phyloP scores from a whole-genome alignment of 2,797 vertebrate genomes.

The Liasis olivaceus region DNA sequence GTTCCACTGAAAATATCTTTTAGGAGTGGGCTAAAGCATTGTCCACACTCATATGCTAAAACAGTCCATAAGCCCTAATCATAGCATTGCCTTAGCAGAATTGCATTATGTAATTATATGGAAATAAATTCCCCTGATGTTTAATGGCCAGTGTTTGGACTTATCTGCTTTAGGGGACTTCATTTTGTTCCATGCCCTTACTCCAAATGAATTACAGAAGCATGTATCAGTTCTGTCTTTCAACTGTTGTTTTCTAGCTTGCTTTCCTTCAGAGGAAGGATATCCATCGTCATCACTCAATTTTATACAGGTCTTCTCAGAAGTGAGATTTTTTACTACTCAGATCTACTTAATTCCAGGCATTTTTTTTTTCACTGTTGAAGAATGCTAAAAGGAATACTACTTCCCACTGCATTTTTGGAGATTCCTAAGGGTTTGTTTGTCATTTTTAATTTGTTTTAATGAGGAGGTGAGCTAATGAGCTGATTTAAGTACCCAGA shows the following conservation, averaged over 20 bases:
- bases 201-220: neutral
- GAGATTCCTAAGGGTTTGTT: neutral
- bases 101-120: neutral
- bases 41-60: neutral
- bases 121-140: neutral
- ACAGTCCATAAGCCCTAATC: neutral
- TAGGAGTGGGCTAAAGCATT: neutral
- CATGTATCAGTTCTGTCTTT: neutral
- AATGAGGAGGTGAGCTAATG: neutral
- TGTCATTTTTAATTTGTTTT: neutral
- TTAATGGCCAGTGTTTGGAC: neutral
- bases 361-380: neutral
- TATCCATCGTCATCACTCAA: neutral
- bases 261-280: neutral
- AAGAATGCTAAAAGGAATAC: neutral
- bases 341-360: neutral
- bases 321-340: too few relatives aligned
- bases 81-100: neutral
- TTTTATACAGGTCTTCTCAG: neutral
- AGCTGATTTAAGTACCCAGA: neutral
- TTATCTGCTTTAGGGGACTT: neutral
- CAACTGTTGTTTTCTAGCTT: neutral
- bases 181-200: neutral
- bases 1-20: neutral
- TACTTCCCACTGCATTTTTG: neutral